Evolutionary conservation across 2,888 invertebrate species (phyloP).

Genomic region (Enoplolaimus lenunculus): DNA sequence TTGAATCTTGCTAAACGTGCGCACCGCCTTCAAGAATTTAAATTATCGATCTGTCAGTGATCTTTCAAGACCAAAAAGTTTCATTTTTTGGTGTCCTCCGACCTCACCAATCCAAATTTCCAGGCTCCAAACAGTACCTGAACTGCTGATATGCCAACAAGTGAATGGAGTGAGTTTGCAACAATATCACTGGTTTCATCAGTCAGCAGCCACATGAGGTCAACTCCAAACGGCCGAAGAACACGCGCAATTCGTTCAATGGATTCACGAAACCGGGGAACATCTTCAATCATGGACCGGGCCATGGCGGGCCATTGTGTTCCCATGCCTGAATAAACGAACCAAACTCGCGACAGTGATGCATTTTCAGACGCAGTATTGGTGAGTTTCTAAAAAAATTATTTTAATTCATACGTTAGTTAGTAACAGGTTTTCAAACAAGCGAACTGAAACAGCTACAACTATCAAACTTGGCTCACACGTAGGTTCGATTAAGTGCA

Average conservation of each 20-base stretch:
- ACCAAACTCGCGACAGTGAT: constrained; percentile 58
- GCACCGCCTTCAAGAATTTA: too few species aligned
- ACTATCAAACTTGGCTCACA: too few species aligned
- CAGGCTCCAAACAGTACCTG: constrained; percentile 54
- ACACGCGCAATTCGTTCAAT: constrained; percentile 61
- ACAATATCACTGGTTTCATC: constrained; percentile 53
- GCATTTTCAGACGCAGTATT: not conserved
- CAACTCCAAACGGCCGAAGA: constrained; percentile 61
- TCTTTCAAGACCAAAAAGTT: too few species aligned
- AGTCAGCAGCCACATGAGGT: constrained; percentile 64
- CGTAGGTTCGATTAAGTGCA: too few species aligned
- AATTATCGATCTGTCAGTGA: too few species aligned
- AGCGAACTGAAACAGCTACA: too few species aligned
- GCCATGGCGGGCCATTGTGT: constrained; percentile 96
- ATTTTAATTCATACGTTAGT: too few species aligned
- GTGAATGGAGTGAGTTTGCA: constrained; percentile 51
- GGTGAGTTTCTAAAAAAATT: too few species aligned
- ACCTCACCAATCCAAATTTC: too few species aligned
- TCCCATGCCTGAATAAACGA: constrained; percentile 93
- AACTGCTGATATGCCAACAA: constrained; percentile 72
- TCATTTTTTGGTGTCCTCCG: too few species aligned
- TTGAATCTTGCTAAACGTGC: too few species aligned
- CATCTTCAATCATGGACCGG: constrained; percentile 55
- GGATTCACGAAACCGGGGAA: constrained; percentile 54
- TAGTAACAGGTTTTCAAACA: too few species aligned